phyloP scores from a whole-genome alignment of 2,888 invertebrate genomes.

The Apeira syringaria region DNA sequence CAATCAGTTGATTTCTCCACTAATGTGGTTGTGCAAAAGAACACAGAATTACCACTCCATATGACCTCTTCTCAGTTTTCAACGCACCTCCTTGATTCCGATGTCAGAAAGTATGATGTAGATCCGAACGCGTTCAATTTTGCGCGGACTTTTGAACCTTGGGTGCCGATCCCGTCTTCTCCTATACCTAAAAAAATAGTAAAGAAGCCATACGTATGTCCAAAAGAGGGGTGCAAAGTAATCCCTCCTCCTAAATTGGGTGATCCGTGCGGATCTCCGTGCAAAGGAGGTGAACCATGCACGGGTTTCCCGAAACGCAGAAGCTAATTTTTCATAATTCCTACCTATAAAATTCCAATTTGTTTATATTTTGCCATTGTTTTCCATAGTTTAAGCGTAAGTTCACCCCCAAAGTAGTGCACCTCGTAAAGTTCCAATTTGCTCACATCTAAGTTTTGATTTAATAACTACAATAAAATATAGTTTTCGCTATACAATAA shows the following conservation, averaged over 20 bases:
- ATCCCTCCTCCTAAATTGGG: slow-evolving; percentile 34
- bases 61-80: too few relatives aligned
- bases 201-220: slow-evolving; percentile 41
- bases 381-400: too few relatives aligned
- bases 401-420: too few relatives aligned
- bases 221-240: slow-evolving; percentile 55
- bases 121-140: slow-evolving; percentile 21
- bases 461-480: too few relatives aligned
- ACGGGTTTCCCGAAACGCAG: slow-evolving; percentile 44
- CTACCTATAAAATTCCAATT: too few relatives aligned
- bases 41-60: too few relatives aligned
- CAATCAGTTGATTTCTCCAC: background rate
- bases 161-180: slow-evolving; percentile 69
- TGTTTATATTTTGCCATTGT: too few relatives aligned
- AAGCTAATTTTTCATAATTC: too few relatives aligned
- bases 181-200: slow-evolving; percentile 41
- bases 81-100: background rate
- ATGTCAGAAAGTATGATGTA: background rate
- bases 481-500: too few relatives aligned
- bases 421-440: too few relatives aligned
- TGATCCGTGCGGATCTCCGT: slow-evolving; percentile 32
- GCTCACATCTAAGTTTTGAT: too few relatives aligned
- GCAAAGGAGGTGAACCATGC: slow-evolving; percentile 41
- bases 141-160: slow-evolving; percentile 55
- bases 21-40: background rate